A percentile compares a stretch with the other conserved stretches of the same genome.
phyloP scores from a whole-genome alignment of 2,888 invertebrate species.

The Drepanosiphum platanoidis region DNA sequence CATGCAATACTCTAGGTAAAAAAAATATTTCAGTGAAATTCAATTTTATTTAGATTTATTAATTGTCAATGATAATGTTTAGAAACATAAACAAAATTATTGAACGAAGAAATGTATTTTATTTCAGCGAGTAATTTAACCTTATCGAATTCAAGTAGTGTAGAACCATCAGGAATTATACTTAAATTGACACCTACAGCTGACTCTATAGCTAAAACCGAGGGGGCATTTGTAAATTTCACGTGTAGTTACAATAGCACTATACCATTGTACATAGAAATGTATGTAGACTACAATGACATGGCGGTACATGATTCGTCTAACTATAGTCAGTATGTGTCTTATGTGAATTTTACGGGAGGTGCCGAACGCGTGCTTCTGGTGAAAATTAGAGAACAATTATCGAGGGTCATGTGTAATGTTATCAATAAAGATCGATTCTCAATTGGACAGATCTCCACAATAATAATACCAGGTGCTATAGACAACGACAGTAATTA shows the following conservation, averaged over 20 bases:
- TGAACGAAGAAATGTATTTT: neutral
- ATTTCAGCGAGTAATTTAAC: neutral
- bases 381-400: slow-evolving; percentile 25
- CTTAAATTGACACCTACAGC: neutral
- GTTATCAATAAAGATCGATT: slow-evolving; percentile 66
- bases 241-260: slow-evolving; percentile 70
- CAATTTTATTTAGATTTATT: neutral
- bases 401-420: slow-evolving; percentile 66
- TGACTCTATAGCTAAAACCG: slow-evolving; percentile 67
- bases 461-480: slow-evolving; percentile 67
- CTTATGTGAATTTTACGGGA: neutral
- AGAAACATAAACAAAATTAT: neutral
- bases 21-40: slow-evolving; percentile 28
- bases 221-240: slow-evolving; percentile 68
- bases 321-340: neutral
- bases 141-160: neutral
- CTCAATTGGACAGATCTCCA: slow-evolving; percentile 66
- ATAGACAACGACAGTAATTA: slow-evolving; percentile 23
- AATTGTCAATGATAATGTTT: no score
- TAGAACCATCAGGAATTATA: neutral
- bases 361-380: slow-evolving; percentile 1
- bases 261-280: slow-evolving; percentile 67
- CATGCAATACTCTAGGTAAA: slow-evolving; percentile 74
- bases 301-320: neutral
- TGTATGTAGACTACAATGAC: slow-evolving; percentile 10